Percentiles rank a stretch among this genome's conserved stretches.
phyloP scores from a whole-genome alignment of 2,888 invertebrate species.

The Seira sanloemensis region DNA sequence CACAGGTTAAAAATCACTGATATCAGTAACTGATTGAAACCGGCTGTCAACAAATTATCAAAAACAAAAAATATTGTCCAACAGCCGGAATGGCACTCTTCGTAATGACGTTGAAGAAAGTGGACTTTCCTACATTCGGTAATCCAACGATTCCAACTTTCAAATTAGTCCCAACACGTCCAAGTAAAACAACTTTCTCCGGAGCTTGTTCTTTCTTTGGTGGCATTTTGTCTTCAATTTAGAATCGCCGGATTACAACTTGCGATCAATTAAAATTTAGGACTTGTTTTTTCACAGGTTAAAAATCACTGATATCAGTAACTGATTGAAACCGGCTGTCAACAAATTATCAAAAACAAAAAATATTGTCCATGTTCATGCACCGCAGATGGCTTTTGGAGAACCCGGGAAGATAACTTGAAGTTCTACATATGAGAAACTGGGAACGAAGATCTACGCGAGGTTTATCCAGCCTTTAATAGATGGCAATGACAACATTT shows the following conservation, averaged over 20 bases:
- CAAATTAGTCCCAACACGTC: slow-evolving; percentile 95
- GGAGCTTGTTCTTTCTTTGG: slow-evolving; percentile 92
- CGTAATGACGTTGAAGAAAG: slow-evolving; percentile 99
- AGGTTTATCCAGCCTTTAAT: background rate
- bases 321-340: slow-evolving; percentile 12
- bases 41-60: background rate
- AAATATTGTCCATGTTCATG: background rate
- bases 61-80: slow-evolving; percentile 99
- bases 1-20: slow-evolving; percentile 12
- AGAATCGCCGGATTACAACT: background rate
- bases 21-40: background rate
- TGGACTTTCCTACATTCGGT: slow-evolving; percentile 99
- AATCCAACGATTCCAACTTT: slow-evolving; percentile 93
- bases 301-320: slow-evolving; percentile 21
- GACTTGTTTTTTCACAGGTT: background rate
- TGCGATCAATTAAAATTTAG: slow-evolving; percentile 22
- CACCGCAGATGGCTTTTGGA: slow-evolving; percentile 57
- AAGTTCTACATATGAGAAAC: slow-evolving; percentile 44
- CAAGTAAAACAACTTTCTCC: slow-evolving; percentile 92
- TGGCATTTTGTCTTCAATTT: slow-evolving; percentile 84
- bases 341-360: background rate
- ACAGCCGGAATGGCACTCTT: slow-evolving; percentile 96
- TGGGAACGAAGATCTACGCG: background rate
- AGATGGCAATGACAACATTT: slow-evolving; percentile 40
- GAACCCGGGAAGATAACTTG: slow-evolving; percentile 38